Percentiles rank a stretch among this genome's conserved stretches.
phyloP scores from a whole-genome alignment of 2,797 vertebrate genomes.

The Neostethus bicornis region DNA sequence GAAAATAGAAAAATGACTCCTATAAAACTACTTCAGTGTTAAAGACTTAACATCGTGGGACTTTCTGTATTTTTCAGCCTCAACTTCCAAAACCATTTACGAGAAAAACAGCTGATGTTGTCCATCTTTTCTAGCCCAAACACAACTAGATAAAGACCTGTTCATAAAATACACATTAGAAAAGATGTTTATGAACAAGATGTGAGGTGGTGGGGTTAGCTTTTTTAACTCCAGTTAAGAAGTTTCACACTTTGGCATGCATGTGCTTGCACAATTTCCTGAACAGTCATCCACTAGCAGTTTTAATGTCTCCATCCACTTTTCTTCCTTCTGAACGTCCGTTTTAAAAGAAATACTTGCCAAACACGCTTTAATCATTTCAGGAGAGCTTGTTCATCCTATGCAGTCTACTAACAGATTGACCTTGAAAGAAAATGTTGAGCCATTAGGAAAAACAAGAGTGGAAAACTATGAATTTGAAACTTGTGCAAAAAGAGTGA shows the following conservation, averaged over 20 bases:
- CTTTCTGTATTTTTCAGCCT: not conserved
- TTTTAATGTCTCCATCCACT: conserved; percentile 11
- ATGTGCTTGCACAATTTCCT: conserved; percentile 56
- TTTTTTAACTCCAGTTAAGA: conserved; percentile 4
- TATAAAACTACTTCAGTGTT: not conserved
- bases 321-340: conserved; percentile 4
- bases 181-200: too few relatives aligned
- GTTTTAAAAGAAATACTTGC: conserved; percentile 6
- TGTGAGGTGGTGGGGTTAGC: not conserved
- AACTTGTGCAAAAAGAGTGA: not conserved
- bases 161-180: too few relatives aligned
- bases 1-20: too few relatives aligned
- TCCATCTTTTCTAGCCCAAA: not conserved
- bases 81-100: too few relatives aligned
- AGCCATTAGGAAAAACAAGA: not conserved
- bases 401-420: not conserved
- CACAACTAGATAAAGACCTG: not conserved
- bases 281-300: conserved; percentile 35
- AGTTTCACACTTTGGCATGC: conserved; percentile 27
- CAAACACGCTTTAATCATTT: not conserved
- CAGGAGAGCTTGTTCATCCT: not conserved
- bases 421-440: not conserved
- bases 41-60: not conserved
- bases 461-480: not conserved
- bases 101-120: not conserved